Evolutionary conservation across 2,797 vertebrate genomes (phyloP).

Genomic region (Scomberomorus guttatus): DNA sequence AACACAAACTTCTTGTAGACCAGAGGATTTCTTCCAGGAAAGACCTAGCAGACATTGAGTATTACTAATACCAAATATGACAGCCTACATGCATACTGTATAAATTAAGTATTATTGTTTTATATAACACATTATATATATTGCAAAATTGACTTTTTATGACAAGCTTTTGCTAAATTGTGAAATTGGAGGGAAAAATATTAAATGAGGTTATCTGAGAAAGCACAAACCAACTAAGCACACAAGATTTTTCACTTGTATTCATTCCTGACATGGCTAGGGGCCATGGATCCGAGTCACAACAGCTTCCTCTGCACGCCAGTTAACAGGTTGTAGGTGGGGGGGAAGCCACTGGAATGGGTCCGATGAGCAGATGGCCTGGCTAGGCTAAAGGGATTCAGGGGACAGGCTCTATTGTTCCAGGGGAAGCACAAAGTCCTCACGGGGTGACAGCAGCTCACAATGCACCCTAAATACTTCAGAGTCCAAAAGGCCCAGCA

Average conservation of each 20-base stretch:
- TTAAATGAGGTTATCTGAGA: neutral
- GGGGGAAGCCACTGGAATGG: conserved; percentile 75
- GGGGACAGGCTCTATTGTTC: conserved; percentile 77
- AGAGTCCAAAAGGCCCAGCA: conserved; percentile 35
- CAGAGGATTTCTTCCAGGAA: neutral
- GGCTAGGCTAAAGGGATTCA: conserved; percentile 66
- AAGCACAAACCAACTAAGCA: neutral
- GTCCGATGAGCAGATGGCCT: conserved; percentile 81
- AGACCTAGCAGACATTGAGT: neutral
- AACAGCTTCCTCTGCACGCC: conserved; percentile 19
- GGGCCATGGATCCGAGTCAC: conserved; percentile 22
- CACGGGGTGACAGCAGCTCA: conserved; percentile 55
- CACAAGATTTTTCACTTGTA: conserved; percentile 8
- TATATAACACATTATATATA: neutral
- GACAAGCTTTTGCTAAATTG: neutral
- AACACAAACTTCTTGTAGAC: neutral
- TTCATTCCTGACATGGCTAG: conserved; percentile 31
- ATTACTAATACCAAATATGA: neutral
- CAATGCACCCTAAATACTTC: conserved; percentile 67
- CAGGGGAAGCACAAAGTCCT: conserved; percentile 68
- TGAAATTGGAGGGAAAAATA: neutral
- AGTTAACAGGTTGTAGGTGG: conserved; percentile 84
- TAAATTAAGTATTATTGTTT: neutral
- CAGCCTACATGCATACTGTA: neutral
- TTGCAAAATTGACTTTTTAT: neutral